phyloP scores from a whole-genome alignment of 2,113 vertebrate species.

The Nerophis ophidion region DNA sequence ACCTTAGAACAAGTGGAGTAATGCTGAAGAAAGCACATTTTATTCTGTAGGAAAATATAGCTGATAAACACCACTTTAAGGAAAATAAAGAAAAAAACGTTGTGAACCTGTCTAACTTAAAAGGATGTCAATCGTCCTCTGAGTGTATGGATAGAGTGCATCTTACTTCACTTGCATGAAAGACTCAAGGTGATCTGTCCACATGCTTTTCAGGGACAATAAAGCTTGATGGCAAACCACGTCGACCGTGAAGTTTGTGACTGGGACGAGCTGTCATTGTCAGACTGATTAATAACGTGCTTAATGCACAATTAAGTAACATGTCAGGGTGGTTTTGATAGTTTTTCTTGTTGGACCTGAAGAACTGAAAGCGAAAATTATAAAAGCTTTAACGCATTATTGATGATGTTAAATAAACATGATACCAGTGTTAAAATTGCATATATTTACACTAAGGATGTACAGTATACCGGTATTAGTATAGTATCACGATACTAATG shows the following conservation, averaged over 20 bases:
- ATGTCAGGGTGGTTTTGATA: conserved; percentile 59
- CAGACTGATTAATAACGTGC: conserved; percentile 84
- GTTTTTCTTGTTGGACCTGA: conserved; percentile 17
- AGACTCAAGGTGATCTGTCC: conserved; percentile 43
- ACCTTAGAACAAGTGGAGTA: neutral
- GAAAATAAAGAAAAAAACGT: too few relatives aligned
- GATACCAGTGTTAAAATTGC: neutral
- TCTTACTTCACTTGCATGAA: conserved; percentile 1
- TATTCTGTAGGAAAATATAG: neutral
- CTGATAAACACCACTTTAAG: neutral
- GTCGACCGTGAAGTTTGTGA: conserved; percentile 62
- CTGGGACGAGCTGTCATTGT: conserved; percentile 77
- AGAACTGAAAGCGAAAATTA: neutral
- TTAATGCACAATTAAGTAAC: conserved; percentile 85
- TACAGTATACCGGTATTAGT: too few relatives aligned
- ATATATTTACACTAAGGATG: neutral
- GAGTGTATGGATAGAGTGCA: too few relatives aligned
- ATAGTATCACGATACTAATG: too few relatives aligned
- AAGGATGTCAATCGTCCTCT: too few relatives aligned
- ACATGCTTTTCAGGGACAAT: conserved; percentile 41
- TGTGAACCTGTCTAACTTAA: too few relatives aligned
- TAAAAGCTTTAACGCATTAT: neutral
- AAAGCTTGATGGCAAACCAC: conserved; percentile 40
- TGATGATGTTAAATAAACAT: neutral
- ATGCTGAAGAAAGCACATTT: neutral